These are phyloP conservation scores for Netelia inedita DNA, from an alignment of 2,888 invertebrate species.

Conservation along the genomic window DNA sequence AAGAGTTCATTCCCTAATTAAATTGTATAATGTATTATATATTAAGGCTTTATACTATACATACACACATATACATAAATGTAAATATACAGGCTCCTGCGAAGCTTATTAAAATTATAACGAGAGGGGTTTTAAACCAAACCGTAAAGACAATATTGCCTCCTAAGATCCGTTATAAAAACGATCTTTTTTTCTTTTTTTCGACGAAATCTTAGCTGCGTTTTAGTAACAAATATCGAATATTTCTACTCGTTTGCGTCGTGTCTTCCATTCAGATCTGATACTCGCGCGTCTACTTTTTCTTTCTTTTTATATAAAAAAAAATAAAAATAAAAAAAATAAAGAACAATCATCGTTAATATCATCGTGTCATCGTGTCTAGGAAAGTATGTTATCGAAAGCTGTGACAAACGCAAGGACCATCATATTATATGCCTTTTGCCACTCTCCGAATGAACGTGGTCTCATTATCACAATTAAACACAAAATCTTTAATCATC, in stretches of 20 bases:
- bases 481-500: slow-evolving; percentile 58
- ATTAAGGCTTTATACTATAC: slow-evolving; percentile 36
- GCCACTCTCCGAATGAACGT: slow-evolving; percentile 72
- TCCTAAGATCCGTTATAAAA: slow-evolving; percentile 13
- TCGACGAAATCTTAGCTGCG: neutral
- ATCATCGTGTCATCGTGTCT: slow-evolving; percentile 47
- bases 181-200: slow-evolving; percentile 11
- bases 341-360: no score
- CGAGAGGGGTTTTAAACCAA: slow-evolving; percentile 34
- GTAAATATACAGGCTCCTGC: slow-evolving; percentile 71
- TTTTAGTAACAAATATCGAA: neutral
- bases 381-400: slow-evolving; percentile 62
- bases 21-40: slow-evolving; percentile 47
- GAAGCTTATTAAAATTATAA: slow-evolving; percentile 56
- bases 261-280: slow-evolving; percentile 70
- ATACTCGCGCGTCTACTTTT: slow-evolving; percentile 50
- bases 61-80: slow-evolving; percentile 61
- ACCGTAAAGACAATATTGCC: slow-evolving; percentile 44
- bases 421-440: slow-evolving; percentile 69
- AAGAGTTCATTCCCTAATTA: slow-evolving; percentile 35
- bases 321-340: slow-evolving; percentile 25
- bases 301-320: slow-evolving; percentile 45
- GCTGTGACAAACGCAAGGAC: slow-evolving; percentile 68
- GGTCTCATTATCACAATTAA: slow-evolving; percentile 74
- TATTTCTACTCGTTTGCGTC: slow-evolving; percentile 44